A percentile compares a stretch with the other conserved stretches of the same genome.
Evolutionary conservation across 2,888 invertebrate species (phyloP).

Genomic region (Dione vanillae): DNA sequence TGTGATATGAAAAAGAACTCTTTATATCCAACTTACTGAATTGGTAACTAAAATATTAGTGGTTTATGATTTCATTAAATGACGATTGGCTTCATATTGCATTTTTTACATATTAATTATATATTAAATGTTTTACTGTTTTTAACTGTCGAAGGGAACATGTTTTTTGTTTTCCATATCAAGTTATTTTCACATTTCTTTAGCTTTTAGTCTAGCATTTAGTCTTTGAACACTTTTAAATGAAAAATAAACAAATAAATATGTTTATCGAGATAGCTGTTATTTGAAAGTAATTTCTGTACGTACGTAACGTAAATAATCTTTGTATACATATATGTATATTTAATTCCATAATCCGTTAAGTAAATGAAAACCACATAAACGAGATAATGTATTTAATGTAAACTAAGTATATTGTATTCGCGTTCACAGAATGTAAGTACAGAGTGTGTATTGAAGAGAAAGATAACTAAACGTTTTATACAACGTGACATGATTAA

Average conservation of each 20-base stretch:
- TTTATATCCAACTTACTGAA: not conserved
- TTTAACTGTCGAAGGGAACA: too few species aligned
- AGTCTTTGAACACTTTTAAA: too few species aligned
- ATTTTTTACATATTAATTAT: too few species aligned
- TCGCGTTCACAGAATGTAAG: not conserved
- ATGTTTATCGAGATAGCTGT: too few species aligned
- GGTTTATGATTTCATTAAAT: not conserved
- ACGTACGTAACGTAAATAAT: too few species aligned
- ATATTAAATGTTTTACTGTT: too few species aligned
- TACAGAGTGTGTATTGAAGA: not conserved
- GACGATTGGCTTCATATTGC: too few species aligned
- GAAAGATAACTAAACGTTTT: conserved; percentile 12
- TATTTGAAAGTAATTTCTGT: too few species aligned
- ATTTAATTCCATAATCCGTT: conserved; percentile 8
- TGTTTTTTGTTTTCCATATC: too few species aligned
- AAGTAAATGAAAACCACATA: not conserved
- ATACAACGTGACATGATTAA: not conserved
- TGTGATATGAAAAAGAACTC: not conserved
- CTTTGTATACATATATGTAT: not conserved
- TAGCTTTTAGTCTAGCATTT: too few species aligned
- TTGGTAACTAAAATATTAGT: not conserved
- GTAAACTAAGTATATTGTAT: not conserved
- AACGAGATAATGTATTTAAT: not conserved
- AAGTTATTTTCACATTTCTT: too few species aligned
- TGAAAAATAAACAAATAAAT: too few species aligned